A percentile compares a stretch with the other conserved stretches of the same genome.
phyloP scores from a whole-genome alignment of 2,888 invertebrate genomes.

The Aelia acuminata region DNA sequence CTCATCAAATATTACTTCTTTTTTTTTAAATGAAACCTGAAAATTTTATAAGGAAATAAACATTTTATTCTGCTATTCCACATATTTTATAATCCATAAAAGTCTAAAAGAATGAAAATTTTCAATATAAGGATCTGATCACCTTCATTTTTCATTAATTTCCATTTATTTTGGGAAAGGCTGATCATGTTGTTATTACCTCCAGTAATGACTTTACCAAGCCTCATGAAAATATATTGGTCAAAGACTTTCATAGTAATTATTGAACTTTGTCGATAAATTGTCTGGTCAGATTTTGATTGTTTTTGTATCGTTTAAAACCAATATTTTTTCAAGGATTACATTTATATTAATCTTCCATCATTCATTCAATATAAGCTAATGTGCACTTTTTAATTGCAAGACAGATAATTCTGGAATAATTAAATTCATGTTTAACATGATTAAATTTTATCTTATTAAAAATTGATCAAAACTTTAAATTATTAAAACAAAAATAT shows the following conservation, averaged over 20 bases:
- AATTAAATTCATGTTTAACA: neutral
- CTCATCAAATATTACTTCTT: too few relatives aligned
- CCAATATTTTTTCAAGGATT: constrained; percentile 42
- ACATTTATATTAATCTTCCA: constrained; percentile 15
- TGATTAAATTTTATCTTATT: neutral
- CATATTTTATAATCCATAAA: too few relatives aligned
- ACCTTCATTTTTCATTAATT: neutral
- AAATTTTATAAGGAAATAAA: too few relatives aligned
- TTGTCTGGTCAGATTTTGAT: neutral
- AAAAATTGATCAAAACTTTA: neutral
- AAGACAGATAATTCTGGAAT: constrained; percentile 3
- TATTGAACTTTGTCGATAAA: neutral
- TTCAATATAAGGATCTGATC: constrained; percentile 22
- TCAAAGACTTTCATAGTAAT: neutral
- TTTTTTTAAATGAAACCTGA: too few relatives aligned
- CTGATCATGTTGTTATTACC: neutral
- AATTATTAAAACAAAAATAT: neutral
- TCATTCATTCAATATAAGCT: constrained; percentile 30
- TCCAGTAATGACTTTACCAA: neutral
- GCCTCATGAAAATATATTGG: constrained; percentile 14
- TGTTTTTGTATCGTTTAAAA: neutral
- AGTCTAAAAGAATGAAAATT: neutral
- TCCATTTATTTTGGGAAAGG: constrained; percentile 39
- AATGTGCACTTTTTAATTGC: constrained; percentile 39
- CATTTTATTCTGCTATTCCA: too few relatives aligned